Percentiles rank a stretch among this genome's conserved stretches.
These are phyloP conservation scores for Fukomys damarensis DNA, from an alignment of 2,113 vertebrate genomes.

Conservation along the genomic window DNA sequence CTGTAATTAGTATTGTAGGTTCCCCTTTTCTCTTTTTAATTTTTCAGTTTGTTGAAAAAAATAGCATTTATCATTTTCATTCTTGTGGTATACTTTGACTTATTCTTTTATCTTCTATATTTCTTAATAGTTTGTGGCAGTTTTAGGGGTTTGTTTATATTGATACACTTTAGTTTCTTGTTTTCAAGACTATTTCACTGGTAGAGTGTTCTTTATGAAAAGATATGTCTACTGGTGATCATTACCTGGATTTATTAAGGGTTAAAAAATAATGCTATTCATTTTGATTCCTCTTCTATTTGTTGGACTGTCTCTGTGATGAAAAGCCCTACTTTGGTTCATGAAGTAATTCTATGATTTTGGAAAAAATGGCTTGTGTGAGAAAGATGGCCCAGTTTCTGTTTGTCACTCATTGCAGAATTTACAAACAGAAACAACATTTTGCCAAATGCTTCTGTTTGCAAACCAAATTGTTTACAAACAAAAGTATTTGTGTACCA, in stretches of 20 bases:
- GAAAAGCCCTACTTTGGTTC: not conserved
- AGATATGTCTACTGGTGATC: not conserved
- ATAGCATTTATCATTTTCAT: not conserved
- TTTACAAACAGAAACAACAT: not conserved
- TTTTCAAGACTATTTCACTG: not conserved
- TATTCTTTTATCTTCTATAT: conserved; percentile 26
- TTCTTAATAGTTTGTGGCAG: not conserved
- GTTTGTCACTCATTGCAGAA: not conserved
- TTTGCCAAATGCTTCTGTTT: not conserved
- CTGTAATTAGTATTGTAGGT: not conserved
- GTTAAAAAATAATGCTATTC: not conserved
- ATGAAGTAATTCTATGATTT: not conserved
- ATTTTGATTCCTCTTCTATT: not conserved
- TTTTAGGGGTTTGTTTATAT: not conserved
- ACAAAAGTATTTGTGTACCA: not conserved
- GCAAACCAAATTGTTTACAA: not conserved
- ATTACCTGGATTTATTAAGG: conserved; percentile 1
- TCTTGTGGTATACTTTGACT: not conserved
- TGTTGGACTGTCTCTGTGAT: not conserved
- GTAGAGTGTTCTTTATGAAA: not conserved
- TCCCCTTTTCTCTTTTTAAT: not conserved
- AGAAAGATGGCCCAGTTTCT: not conserved
- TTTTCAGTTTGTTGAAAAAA: conserved; percentile 13
- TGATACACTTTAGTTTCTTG: not conserved
- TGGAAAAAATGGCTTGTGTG: not conserved